Conservation (phyloP, 2,797 vertebrate species). For the Helarctos malayanus region DNA sequence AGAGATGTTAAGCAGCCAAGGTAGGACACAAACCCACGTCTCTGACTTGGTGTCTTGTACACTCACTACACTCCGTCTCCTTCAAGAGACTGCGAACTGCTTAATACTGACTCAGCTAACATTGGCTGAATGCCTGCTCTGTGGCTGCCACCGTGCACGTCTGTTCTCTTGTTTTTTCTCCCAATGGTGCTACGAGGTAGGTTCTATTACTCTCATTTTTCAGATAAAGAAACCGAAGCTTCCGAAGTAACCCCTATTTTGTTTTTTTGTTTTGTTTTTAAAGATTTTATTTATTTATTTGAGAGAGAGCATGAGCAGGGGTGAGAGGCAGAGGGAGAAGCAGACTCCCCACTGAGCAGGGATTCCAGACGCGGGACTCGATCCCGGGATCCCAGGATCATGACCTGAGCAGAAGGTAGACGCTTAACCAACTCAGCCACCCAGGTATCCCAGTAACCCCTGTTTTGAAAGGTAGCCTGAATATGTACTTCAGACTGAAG, state of each 20-base stretch:
- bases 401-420: not conserved
- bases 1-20: not conserved
- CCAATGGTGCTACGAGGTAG: not conserved
- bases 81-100: not conserved
- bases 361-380: not conserved
- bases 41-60: not conserved
- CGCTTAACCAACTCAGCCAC: not conserved
- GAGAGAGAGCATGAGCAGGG: not conserved
- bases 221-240: not conserved
- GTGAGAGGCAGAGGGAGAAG: not conserved
- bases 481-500: not conserved
- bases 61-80: not conserved
- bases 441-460: not conserved
- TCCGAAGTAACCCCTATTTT: not conserved
- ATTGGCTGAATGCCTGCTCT: not conserved
- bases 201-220: not conserved
- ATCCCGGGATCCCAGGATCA: not conserved
- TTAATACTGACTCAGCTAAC: not conserved
- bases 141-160: not conserved
- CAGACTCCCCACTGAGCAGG: not conserved
- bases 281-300: not conserved
- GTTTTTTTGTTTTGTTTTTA: not conserved
- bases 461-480: not conserved
- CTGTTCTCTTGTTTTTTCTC: not conserved
- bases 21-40: not conserved